Conservation (phyloP, 2,888 invertebrate species). For the Gymnocheta viridis region DNA sequence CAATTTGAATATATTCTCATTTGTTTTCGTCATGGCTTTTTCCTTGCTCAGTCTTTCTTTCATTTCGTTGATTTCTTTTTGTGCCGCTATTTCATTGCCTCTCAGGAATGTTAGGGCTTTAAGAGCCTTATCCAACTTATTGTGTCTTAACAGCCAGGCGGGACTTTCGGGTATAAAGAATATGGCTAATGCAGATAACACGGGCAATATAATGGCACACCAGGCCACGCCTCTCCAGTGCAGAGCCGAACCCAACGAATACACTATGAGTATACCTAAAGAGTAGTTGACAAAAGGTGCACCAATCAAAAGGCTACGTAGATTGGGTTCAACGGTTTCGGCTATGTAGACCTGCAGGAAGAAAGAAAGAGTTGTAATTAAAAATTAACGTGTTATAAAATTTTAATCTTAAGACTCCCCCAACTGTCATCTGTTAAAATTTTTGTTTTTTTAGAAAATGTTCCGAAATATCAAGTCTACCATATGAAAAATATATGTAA, state of each 20-base stretch:
- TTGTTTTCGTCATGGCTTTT: slow-evolving; percentile 78
- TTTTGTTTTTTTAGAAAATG: no score
- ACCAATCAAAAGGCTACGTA: slow-evolving; percentile 87
- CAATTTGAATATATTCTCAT: slow-evolving; percentile 83
- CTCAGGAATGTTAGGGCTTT: slow-evolving; percentile 85
- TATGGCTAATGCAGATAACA: slow-evolving; percentile 85
- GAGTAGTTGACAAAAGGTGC: slow-evolving; percentile 89
- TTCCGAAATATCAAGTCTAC: no score
- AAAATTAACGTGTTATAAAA: no score
- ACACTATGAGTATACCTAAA: slow-evolving; percentile 88
- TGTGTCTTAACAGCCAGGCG: slow-evolving; percentile 87
- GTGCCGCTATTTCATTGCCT: slow-evolving; percentile 84
- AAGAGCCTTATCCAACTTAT: slow-evolving; percentile 83
- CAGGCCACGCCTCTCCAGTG: slow-evolving; percentile 88
- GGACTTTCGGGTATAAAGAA: slow-evolving; percentile 88
- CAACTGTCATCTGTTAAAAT: no score
- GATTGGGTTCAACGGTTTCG: slow-evolving; percentile 88
- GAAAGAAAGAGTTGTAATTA: not conserved
- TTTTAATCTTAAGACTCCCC: no score
- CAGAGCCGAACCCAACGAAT: slow-evolving; percentile 86
- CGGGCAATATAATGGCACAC: slow-evolving; percentile 85
- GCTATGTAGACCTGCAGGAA: slow-evolving; percentile 87
- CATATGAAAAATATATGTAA: no score
- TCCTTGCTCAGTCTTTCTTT: slow-evolving; percentile 85
- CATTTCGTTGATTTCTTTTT: slow-evolving; percentile 85